A percentile compares a stretch with the other conserved stretches of the same genome.
phyloP scores from a whole-genome alignment of 2,113 vertebrate genomes.

The Chlorocebus sabaeus region DNA sequence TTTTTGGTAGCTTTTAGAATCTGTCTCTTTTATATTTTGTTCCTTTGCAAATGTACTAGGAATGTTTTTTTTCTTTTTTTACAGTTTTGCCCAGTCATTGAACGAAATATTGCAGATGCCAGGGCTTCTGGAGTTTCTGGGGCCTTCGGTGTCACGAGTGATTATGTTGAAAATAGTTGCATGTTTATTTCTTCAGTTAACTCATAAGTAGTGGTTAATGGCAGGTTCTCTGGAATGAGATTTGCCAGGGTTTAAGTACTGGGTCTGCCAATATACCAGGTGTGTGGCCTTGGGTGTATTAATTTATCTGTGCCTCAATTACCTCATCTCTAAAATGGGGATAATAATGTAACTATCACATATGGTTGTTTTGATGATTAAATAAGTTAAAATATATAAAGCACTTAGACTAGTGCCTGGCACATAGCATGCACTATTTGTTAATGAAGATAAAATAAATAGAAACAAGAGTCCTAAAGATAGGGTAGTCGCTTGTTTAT shows the following conservation, averaged over 20 bases:
- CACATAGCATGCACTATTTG: neutral
- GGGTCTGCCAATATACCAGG: neutral
- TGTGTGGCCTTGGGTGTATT: neutral
- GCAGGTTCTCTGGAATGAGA: neutral
- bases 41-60: neutral
- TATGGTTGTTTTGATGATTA: neutral
- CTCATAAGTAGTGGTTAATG: neutral
- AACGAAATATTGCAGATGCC: neutral
- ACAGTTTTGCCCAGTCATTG: neutral
- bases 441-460: neutral
- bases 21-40: slow-evolving; percentile 17
- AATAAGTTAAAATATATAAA: neutral
- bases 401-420: neutral
- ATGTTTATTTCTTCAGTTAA: neutral
- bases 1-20: slow-evolving; percentile 16
- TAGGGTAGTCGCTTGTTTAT: neutral
- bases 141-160: neutral
- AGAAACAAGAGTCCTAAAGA: neutral
- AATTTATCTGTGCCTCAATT: neutral
- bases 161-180: neutral
- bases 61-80: neutral
- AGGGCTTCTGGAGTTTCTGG: neutral
- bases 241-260: neutral
- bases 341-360: neutral
- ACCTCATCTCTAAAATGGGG: neutral